Conservation (phyloP, 2,888 invertebrate genomes). For the Rhamphomyia laevipes region DNA sequence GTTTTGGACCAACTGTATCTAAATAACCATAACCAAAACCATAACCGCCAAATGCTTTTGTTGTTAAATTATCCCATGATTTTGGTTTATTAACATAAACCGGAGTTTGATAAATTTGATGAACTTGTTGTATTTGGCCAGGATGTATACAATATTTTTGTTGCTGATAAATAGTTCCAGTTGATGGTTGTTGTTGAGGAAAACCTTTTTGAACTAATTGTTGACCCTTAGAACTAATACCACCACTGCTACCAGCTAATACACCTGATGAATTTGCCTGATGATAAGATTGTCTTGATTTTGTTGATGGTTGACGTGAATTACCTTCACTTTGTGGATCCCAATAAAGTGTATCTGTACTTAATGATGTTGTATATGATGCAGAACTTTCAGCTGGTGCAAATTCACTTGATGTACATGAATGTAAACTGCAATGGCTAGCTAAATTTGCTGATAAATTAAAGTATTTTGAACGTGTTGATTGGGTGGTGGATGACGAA, state of each 20-base stretch:
- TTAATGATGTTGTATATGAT: constrained; percentile 74
- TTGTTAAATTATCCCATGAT: constrained; percentile 81
- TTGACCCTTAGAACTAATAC: constrained; percentile 20
- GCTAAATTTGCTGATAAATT: constrained; percentile 56
- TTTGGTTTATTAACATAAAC: constrained; percentile 60
- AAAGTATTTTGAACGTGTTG: constrained; percentile 46
- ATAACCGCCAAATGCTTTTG: constrained; percentile 75
- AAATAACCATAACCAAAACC: constrained; percentile 78
- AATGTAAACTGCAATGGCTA: constrained; percentile 71
- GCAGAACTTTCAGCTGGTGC: constrained; percentile 61
- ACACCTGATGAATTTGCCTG: constrained; percentile 9
- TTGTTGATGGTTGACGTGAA: constrained; percentile 45
- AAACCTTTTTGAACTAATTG: constrained; percentile 15
- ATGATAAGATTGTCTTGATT: constrained; percentile 44
- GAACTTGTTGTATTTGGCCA: constrained; percentile 36
- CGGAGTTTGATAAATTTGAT: constrained; percentile 32
- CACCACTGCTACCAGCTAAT: constrained; percentile 24
- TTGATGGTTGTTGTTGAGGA: constrained; percentile 39
- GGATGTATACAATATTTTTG: constrained; percentile 23
- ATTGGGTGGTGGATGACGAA: constrained; percentile 23
- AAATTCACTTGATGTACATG: constrained; percentile 65
- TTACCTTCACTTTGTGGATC: constrained; percentile 43
- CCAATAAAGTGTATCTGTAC: constrained; percentile 80
- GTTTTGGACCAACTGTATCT: constrained; percentile 46
- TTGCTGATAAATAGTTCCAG: constrained; percentile 17